Conservation (phyloP, 2,888 invertebrate genomes). For the Stictocephala bisonia region DNA sequence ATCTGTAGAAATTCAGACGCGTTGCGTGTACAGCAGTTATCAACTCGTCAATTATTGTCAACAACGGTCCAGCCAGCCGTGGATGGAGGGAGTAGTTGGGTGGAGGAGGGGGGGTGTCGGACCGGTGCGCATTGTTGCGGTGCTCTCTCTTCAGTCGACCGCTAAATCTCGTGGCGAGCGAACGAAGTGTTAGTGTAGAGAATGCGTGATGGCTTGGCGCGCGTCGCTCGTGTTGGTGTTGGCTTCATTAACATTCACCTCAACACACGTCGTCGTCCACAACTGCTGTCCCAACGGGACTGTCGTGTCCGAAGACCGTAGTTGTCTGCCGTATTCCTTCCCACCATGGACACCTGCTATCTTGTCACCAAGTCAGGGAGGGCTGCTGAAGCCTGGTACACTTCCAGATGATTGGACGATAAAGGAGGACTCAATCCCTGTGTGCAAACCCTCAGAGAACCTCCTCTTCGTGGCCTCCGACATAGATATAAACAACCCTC, state of each 20-base stretch:
- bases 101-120: too few species aligned
- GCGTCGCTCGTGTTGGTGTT: not conserved
- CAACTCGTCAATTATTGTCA: too few species aligned
- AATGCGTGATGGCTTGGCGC: slow-evolving; percentile 13
- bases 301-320: slow-evolving; percentile 64
- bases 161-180: not conserved
- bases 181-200: not conserved
- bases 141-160: not conserved
- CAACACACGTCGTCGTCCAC: slow-evolving; percentile 62
- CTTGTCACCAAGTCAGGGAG: slow-evolving; percentile 48
- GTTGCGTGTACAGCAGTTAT: too few species aligned
- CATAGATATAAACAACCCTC: slow-evolving; percentile 62
- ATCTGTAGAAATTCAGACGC: too few species aligned
- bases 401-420: slow-evolving; percentile 68
- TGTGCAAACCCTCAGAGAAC: slow-evolving; percentile 63
- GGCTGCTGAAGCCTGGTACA: slow-evolving; percentile 54
- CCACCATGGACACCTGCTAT: slow-evolving; percentile 68
- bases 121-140: too few species aligned
- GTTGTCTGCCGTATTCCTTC: slow-evolving; percentile 62
- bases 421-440: slow-evolving; percentile 62
- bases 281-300: slow-evolving; percentile 70
- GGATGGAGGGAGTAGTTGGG: too few species aligned
- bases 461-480: slow-evolving; percentile 65
- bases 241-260: not conserved
- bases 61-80: too few species aligned